Conservation (phyloP, 2,888 invertebrate genomes). For the Ellobium chinense region DNA sequence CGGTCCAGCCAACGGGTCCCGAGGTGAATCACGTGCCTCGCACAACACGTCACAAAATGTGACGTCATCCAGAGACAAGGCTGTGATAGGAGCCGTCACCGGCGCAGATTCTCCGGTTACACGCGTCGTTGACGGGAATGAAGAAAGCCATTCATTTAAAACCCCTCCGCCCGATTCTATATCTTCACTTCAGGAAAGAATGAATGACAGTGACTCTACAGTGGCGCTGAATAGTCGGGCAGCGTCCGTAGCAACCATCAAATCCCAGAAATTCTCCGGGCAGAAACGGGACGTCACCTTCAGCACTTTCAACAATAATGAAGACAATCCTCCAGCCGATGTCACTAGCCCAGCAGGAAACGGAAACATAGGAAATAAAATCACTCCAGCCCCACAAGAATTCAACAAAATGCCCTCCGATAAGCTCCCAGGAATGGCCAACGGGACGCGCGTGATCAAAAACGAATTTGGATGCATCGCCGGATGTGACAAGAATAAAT, state of each 20-base stretch:
- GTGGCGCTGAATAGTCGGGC: background rate
- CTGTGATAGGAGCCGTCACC: too few relatives aligned
- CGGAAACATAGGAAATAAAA: conserved; percentile 20
- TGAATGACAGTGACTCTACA: background rate
- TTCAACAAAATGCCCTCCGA: background rate
- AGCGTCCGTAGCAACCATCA: background rate
- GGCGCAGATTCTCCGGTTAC: background rate
- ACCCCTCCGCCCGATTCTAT: background rate
- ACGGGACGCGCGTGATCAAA: conserved; percentile 19
- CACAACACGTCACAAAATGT: background rate
- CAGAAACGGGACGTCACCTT: background rate
- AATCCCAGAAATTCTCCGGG: background rate
- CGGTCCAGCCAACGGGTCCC: background rate
- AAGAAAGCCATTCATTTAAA: background rate
- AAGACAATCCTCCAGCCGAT: background rate
- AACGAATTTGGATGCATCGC: conserved; percentile 33
- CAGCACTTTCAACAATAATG: conserved; percentile 7
- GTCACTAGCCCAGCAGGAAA: conserved; percentile 1
- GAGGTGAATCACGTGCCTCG: background rate
- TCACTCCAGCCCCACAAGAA: background rate
- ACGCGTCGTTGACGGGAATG: background rate
- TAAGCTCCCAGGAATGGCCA: background rate
- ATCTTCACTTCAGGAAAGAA: background rate
- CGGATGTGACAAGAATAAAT: background rate
- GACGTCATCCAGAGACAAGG: background rate